Evolutionary conservation across 2,113 vertebrate genomes (phyloP), one percentile per base, ranked within the genome.

Genomic region (Onychostoma macrolepis): DNA sequence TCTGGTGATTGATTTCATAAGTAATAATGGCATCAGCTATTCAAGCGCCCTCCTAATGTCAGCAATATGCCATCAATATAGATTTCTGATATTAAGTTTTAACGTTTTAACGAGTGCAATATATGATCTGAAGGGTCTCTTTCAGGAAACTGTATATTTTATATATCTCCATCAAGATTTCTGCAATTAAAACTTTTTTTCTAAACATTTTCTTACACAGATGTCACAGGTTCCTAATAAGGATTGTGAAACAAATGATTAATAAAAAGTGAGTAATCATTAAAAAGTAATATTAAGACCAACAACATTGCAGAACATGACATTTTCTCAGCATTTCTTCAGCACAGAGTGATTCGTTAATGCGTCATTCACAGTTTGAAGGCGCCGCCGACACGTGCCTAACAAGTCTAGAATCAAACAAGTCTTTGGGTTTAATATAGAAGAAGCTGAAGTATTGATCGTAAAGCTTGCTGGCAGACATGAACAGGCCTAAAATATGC

Each of bases 351-450:
- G 24, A 75, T 45, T 75, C 1, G 41, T 75, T 26, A 75, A 76
- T 76, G n/a, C 41, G 6, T 76, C 72, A 76, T 76, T 76, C 72
- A 76, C 72, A 76, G 72, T 45, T 76, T 45, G 69, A 38, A 36
- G 36, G 69, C 21, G 2, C 19, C 21, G 36, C 41, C 41, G 41
- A 41, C 71, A 26, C 5, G 19, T 38, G 69, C 43, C 75, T 28
- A 15, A 26, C 26, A 33, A 33, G 4, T 33, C 48, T n/a, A 36
- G 26, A 69, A 50, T 48, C n/a, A 83, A 71, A 83, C 26, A n/a
- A 69, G 63, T 83, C 19, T 53, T 71, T 43, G 26, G 81, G 9
- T 36, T 83, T 83, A 36, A 71, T 36, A 36, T 71, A 71, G 6
- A 65, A 67, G 36, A 65, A 81, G 7, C 8, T 8, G 24, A 45